These are phyloP conservation scores for Muscidifurax raptorellus DNA, from an alignment of 1,140 invertebrate species.

Conservation along the genomic window DNA sequence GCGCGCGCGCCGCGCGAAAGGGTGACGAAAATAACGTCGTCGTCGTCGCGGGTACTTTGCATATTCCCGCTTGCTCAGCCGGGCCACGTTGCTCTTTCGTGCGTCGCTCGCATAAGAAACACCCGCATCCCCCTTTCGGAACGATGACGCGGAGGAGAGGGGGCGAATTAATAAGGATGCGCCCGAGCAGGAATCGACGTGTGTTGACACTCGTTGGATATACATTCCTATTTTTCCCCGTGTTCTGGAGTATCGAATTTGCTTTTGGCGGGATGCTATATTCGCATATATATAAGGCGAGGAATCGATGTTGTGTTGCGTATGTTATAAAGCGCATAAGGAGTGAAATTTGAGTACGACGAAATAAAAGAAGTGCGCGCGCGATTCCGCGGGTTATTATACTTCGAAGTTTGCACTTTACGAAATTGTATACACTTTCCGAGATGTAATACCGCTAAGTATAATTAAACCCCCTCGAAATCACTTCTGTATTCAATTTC, in stretches of 20 bases:
- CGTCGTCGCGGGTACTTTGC: slow-evolving; percentile 47
- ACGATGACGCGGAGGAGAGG: background rate
- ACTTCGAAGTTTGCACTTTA: slow-evolving; percentile 37
- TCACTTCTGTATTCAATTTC: background rate
- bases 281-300: too few species aligned
- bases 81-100: background rate
- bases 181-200: background rate
- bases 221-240: background rate
- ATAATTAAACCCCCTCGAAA: slow-evolving; percentile 39
- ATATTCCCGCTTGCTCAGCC: slow-evolving; percentile 14
- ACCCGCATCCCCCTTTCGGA: slow-evolving; percentile 40
- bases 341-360: background rate
- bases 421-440: slow-evolving; percentile 29
- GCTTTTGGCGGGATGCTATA: too few species aligned
- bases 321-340: too few species aligned
- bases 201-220: background rate
- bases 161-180: slow-evolving; percentile 33
- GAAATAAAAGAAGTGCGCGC: too few species aligned
- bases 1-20: slow-evolving; percentile 21
- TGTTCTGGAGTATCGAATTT: too few species aligned
- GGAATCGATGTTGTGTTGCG: too few species aligned
- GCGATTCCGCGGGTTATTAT: slow-evolving; percentile 4
- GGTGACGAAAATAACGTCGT: slow-evolving; percentile 40
- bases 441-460: background rate
- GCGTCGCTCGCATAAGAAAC: slow-evolving; percentile 36